Percentiles rank a stretch among this genome's conserved stretches.
phyloP scores from a whole-genome alignment of 92 coral and sea anemone species.

The Pocillopora meandrina region DNA sequence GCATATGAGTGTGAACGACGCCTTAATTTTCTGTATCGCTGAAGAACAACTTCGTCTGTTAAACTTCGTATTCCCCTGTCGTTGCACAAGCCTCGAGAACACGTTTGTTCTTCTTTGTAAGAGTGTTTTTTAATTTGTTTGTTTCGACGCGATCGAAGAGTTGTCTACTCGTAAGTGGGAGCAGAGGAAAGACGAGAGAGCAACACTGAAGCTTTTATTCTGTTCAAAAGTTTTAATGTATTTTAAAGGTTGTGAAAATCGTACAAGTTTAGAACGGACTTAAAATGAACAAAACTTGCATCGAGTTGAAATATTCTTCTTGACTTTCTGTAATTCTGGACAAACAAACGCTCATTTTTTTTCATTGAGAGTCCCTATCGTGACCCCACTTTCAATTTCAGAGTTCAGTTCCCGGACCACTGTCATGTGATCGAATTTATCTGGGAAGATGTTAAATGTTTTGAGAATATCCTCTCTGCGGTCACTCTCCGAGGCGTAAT shows the following conservation, averaged over 20 bases:
- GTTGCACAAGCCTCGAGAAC: too few species aligned
- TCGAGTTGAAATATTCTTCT: background rate
- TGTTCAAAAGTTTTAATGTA: background rate
- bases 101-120: too few species aligned
- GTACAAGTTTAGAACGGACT: background rate
- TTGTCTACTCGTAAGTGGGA: too few species aligned
- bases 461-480: conserved; percentile 60
- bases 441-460: conserved; percentile 78
- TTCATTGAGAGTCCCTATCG: conserved; percentile 2
- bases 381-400: conserved; percentile 55
- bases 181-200: too few species aligned
- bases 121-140: too few species aligned
- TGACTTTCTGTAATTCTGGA: background rate
- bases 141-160: too few species aligned
- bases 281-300: background rate
- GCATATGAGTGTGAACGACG: too few species aligned
- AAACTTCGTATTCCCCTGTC: too few species aligned
- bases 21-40: too few species aligned
- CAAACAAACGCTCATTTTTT: background rate
- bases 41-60: too few species aligned
- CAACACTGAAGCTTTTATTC: background rate
- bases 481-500: conserved; percentile 74
- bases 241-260: background rate
- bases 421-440: conserved; percentile 88
- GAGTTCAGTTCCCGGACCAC: conserved; percentile 63